phyloP scores from a whole-genome alignment of 2,113 vertebrate genomes.

The Mellivora capensis region DNA sequence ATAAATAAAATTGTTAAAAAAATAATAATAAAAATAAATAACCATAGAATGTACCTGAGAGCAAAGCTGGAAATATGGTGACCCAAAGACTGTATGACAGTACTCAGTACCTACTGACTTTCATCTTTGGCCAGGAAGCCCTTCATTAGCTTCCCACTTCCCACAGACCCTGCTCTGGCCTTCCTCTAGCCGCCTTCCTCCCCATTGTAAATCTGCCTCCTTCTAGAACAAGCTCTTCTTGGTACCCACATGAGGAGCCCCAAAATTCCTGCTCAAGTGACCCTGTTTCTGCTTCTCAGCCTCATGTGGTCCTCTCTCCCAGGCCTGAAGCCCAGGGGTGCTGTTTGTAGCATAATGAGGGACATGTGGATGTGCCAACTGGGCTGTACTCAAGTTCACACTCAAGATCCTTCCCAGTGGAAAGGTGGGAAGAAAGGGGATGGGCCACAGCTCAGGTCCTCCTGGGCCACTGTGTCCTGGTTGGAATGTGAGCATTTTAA shows the following conservation, averaged over 20 bases:
- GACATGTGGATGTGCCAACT: neutral
- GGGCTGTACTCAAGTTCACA: neutral
- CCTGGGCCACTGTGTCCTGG: neutral
- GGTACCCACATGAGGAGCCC: neutral
- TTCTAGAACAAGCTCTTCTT: neutral
- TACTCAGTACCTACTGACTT: neutral
- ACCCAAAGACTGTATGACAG: neutral
- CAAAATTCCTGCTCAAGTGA: neutral
- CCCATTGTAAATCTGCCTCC: accelerated
- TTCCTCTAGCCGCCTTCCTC: neutral
- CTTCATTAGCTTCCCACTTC: neutral
- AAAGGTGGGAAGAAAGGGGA: neutral
- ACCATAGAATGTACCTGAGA: neutral
- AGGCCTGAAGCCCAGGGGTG: neutral
- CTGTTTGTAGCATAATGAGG: neutral
- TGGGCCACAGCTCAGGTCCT: accelerated
- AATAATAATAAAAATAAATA: neutral
- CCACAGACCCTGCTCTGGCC: neutral
- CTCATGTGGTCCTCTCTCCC: neutral
- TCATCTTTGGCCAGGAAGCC: too few relatives aligned
- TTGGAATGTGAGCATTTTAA: neutral
- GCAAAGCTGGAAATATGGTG: neutral
- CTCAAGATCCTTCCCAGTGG: too few relatives aligned
- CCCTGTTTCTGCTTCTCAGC: neutral
- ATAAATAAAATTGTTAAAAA: too few relatives aligned